Evolutionary conservation across 2,113 vertebrate genomes (phyloP).

Genomic region (Campylomormyrus numenius): DNA sequence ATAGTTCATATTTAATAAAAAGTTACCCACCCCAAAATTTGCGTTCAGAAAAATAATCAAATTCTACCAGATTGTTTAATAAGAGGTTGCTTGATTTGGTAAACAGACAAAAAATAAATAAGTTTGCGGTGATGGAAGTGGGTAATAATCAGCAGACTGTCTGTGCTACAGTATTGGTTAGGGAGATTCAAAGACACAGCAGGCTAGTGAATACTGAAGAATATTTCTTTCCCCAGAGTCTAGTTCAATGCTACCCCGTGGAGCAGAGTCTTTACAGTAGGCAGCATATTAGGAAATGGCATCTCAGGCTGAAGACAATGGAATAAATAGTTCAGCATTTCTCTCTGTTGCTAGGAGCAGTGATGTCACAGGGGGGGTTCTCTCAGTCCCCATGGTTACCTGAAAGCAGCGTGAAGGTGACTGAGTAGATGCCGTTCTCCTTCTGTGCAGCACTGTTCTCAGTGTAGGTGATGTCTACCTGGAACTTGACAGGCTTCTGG

Average conservation of each 20-base stretch:
- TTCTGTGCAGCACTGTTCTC: constrained; percentile 81
- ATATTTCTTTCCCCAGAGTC: constrained; percentile 25
- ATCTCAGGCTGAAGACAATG: neutral
- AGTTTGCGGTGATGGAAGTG: neutral
- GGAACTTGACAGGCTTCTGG: constrained; percentile 95
- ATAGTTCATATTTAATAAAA: neutral
- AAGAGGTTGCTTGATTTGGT: neutral
- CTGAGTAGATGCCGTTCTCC: constrained; percentile 90
- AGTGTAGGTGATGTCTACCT: constrained; percentile 93
- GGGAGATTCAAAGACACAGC: constrained; percentile 29
- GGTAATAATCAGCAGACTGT: neutral
- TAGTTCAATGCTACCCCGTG: constrained; percentile 22
- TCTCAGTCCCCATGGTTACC: constrained; percentile 55
- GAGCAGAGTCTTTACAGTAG: constrained; percentile 17
- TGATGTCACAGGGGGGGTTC: neutral
- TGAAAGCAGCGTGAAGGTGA: constrained; percentile 91
- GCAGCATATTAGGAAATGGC: neutral
- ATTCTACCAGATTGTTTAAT: neutral
- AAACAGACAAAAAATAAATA: neutral
- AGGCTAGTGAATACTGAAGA: constrained; percentile 22
- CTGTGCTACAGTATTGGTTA: neutral
- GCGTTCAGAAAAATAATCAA: neutral
- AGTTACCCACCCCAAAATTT: neutral
- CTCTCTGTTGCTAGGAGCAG: neutral
- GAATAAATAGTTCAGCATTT: neutral